Base-by-base conservation (phyloP, 1,140 invertebrate species). In the Dendroctonus valens region DNA sequence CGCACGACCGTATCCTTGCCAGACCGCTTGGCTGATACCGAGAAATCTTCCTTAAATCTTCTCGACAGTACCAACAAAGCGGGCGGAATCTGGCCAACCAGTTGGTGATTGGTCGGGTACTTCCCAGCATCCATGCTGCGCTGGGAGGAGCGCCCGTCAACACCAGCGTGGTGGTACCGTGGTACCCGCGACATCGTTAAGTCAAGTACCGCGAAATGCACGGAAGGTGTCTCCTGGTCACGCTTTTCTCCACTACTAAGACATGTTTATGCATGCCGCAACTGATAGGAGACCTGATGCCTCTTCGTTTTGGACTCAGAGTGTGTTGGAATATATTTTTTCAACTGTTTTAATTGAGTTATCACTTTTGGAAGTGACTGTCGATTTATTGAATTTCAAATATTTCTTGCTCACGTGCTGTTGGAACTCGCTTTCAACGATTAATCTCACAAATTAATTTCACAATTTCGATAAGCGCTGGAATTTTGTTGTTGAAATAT, bases 121-220 rank as follows among this genome's bases (percentile, higher is more conserved):
- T 53, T 59, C 70, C 58, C 76, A 78, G 76, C 76, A 78, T 78
- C 75, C 75, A 78, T 78, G 76, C 76, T 78, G 75, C 51, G 75
- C 71, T 75, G 75, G 76, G 76, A 76, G 76, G 76, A 78, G 76
- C 71, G 41, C 59, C 26, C 49, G 55, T 59, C 54, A 54, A 58
- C 50, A 58, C 53, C 59, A 58, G 38, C 66, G 38, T 44, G 65
- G 65, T 67, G 26, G 54, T 58, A 65, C 64, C 40, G 39, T 41
- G 57, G 50, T 41, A 60, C 46, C 64, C 53, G 61, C 38, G 38
- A 6, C 12, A 42, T 42, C 41, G 37, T 42, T 39, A 54, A 26
- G 44, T 26, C 11, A n/a, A 48, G 39, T 61, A 49, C 26, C 38
- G 53, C 26, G 62, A 58, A 57, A 59, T 52, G 59, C 57, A 26